phyloP scores from a whole-genome alignment of 1,140 invertebrate species.

The Cotesia chilonis region DNA sequence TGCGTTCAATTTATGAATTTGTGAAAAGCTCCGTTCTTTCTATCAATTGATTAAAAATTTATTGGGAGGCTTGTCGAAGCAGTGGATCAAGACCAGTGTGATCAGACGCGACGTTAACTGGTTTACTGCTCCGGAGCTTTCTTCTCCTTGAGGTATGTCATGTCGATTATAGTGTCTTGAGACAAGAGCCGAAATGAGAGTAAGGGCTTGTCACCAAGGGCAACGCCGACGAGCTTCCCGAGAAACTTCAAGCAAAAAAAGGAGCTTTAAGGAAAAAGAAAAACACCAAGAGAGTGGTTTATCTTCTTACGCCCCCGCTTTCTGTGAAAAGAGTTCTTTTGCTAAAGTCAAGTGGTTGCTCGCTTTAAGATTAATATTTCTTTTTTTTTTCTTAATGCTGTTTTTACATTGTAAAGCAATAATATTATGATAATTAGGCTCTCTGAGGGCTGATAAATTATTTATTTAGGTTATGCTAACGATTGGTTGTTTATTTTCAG shows the following conservation, averaged over 20 bases:
- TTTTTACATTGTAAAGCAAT: no score
- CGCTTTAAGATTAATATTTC: no score
- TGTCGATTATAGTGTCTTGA: not conserved
- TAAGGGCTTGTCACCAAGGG: conserved; percentile 30
- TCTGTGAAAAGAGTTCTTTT: no score
- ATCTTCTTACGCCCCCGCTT: not conserved
- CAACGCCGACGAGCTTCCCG: conserved; percentile 1
- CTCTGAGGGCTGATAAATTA: no score
- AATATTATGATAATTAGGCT: no score
- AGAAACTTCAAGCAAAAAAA: conserved; percentile 24
- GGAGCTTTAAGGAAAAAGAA: conserved; percentile 2
- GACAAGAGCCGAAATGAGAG: conserved; percentile 5
- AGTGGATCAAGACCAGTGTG: not conserved
- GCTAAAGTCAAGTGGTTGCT: no score
- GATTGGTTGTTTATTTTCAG: no score
- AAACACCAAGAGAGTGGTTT: not conserved
- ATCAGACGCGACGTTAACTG: conserved; percentile 6
- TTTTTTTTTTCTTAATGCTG: no score
- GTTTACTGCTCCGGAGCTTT: not conserved
- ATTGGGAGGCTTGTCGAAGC: not conserved
- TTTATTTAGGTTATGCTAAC: no score
- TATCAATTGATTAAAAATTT: no score
- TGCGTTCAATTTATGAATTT: not conserved
- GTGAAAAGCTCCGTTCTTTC: not conserved
- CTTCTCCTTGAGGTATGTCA: not conserved